phyloP scores from a whole-genome alignment of 1,140 invertebrate genomes.

The Eupeodes corollae region DNA sequence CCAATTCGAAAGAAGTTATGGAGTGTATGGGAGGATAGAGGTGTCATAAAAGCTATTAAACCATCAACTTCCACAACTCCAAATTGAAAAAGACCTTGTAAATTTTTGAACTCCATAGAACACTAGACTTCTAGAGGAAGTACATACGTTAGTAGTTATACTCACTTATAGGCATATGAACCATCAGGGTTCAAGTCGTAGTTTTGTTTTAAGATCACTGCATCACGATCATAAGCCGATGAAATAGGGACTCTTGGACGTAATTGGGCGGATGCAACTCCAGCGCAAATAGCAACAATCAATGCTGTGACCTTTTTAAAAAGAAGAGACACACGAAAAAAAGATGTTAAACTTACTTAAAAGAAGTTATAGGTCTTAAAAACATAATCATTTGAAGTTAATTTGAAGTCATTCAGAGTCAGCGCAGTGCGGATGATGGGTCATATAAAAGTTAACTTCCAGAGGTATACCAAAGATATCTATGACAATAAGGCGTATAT shows the following conservation, averaged over 20 bases:
- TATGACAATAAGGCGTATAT: too few relatives aligned
- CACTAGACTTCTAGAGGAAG: background rate
- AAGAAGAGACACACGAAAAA: too few relatives aligned
- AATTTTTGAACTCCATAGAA: background rate
- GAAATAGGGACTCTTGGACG: conserved; percentile 27
- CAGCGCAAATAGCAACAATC: conserved; percentile 19
- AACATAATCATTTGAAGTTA: too few relatives aligned
- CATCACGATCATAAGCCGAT: conserved; percentile 28
- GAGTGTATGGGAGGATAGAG: background rate
- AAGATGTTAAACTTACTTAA: too few relatives aligned
- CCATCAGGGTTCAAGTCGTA: conserved; percentile 40
- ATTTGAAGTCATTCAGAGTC: too few relatives aligned
- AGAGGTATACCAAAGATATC: too few relatives aligned
- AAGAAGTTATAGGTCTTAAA: too few relatives aligned
- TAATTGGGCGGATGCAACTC: conserved; percentile 21
- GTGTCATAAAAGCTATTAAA: background rate
- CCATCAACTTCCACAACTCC: background rate
- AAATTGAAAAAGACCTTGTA: background rate
- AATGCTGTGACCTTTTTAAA: too few relatives aligned
- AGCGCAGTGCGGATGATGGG: too few relatives aligned
- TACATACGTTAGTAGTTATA: background rate
- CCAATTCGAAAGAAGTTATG: background rate
- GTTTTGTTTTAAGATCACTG: conserved; percentile 37
- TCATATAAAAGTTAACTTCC: too few relatives aligned
- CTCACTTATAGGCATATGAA: conserved; percentile 39